These are phyloP conservation scores for Proteles cristata DNA, from an alignment of 2,113 vertebrate species.

Conservation along the genomic window DNA sequence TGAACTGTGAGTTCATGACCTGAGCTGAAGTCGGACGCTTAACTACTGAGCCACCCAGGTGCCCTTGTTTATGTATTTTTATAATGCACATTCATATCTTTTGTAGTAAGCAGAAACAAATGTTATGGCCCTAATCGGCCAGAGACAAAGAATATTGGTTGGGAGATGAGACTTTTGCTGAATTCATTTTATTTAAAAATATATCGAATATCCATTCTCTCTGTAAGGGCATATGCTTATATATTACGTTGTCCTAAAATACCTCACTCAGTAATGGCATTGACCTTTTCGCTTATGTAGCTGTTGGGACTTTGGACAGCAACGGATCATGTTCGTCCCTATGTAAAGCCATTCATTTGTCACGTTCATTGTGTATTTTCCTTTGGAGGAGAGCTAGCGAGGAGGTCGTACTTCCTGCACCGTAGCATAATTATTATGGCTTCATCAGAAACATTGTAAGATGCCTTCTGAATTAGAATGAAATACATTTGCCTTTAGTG, in stretches of 20 bases:
- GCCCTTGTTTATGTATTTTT: background rate
- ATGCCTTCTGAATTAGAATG: conserved; percentile 42
- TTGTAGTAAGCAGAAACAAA: background rate
- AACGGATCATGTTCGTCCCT: background rate
- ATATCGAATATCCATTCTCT: background rate
- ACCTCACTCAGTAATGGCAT: background rate
- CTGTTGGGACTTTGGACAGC: conserved; percentile 1
- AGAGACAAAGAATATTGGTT: background rate
- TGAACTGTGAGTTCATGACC: no score
- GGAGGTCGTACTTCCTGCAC: conserved; percentile 53
- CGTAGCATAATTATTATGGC: conserved; percentile 54
- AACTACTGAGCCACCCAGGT: no score
- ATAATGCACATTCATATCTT: background rate
- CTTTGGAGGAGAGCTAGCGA: conserved; percentile 38
- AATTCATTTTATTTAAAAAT: background rate
- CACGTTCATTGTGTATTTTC: conserved; percentile 57
- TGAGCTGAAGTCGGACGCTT: no score
- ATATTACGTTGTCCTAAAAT: background rate
- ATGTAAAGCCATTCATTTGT: background rate
- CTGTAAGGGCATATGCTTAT: background rate
- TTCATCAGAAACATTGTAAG: conserved; percentile 67
- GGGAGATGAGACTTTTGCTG: background rate
- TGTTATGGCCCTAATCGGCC: background rate
- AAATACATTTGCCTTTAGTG: conserved; percentile 23
- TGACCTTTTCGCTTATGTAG: background rate